These are phyloP conservation scores for Branchellion lobata DNA, from an alignment of 2,888 invertebrate genomes.

Conservation along the genomic window DNA sequence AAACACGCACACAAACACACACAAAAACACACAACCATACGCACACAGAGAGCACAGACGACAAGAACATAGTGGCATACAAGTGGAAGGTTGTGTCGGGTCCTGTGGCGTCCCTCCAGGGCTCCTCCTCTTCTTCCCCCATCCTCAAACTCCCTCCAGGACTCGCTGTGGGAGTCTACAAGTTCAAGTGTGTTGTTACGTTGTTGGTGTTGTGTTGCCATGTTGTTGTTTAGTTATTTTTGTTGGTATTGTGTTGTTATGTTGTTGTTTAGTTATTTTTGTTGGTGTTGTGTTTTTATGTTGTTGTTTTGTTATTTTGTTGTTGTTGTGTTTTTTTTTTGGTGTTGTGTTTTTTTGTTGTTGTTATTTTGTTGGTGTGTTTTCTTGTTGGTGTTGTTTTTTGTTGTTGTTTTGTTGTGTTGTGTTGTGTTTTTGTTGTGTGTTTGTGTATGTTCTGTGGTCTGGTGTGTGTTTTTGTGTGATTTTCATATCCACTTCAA, in stretches of 20 bases:
- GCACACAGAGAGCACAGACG: slow-evolving; percentile 60
- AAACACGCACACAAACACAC: not conserved
- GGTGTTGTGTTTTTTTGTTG: not conserved
- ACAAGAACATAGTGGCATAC: slow-evolving; percentile 81
- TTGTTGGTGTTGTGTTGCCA: not conserved
- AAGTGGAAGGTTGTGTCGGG: slow-evolving; percentile 86
- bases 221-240: too few species aligned
- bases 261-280: too few species aligned
- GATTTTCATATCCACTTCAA: not conserved
- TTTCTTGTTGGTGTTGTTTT: not conserved
- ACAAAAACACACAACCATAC: too few species aligned
- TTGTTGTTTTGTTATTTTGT: not conserved
- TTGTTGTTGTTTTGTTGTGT: too few species aligned
- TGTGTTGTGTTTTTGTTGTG: too few species aligned
- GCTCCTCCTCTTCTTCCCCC: slow-evolving; percentile 74
- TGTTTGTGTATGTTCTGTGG: too few species aligned
- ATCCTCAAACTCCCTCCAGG: slow-evolving; percentile 78
- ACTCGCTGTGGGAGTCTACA: slow-evolving; percentile 74
- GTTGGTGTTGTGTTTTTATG: too few species aligned
- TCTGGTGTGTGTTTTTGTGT: too few species aligned
- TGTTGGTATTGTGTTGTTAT: too few species aligned
- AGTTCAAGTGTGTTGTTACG: slow-evolving; percentile 59
- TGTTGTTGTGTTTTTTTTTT: not conserved
- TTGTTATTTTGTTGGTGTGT: not conserved
- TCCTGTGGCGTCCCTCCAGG: slow-evolving; percentile 67